Conservation (phyloP, 2,888 invertebrate species). For the Patella caerulea region DNA sequence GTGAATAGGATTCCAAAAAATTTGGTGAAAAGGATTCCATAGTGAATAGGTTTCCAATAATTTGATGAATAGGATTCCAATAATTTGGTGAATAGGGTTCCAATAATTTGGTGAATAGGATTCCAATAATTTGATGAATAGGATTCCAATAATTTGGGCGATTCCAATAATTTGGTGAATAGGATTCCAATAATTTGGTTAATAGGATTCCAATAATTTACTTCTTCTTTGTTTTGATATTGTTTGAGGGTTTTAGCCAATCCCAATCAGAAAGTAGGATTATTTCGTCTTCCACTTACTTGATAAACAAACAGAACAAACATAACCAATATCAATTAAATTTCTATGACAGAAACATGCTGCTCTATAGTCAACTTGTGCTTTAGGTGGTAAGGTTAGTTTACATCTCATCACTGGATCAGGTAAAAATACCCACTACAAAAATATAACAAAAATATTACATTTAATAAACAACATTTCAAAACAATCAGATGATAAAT, state of each 20-base stretch:
- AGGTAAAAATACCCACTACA: constrained; percentile 90
- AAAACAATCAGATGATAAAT: too few relatives aligned
- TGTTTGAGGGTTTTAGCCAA: too few relatives aligned
- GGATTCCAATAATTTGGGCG: neutral
- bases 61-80: too few relatives aligned
- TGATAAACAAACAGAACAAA: constrained; percentile 97
- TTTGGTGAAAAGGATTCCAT: too few relatives aligned
- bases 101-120: neutral
- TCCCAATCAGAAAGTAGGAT: too few relatives aligned
- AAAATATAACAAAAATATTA: constrained; percentile 5
- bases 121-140: neutral
- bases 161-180: too few relatives aligned
- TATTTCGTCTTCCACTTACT: constrained; percentile 67
- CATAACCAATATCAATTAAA: constrained; percentile 94
- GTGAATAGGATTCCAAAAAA: too few relatives aligned
- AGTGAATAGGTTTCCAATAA: too few relatives aligned
- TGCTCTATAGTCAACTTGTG: constrained; percentile 94
- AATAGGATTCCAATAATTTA: neutral
- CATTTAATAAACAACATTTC: neutral
- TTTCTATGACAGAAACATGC: constrained; percentile 98
- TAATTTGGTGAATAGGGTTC: too few relatives aligned
- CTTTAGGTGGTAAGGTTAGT: constrained; percentile 84
- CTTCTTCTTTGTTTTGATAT: too few relatives aligned
- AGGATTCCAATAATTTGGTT: too few relatives aligned
- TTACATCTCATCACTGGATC: constrained; percentile 79